Base-by-base conservation (phyloP, 2,113 vertebrate species). In the Engystomops pustulosus region DNA sequence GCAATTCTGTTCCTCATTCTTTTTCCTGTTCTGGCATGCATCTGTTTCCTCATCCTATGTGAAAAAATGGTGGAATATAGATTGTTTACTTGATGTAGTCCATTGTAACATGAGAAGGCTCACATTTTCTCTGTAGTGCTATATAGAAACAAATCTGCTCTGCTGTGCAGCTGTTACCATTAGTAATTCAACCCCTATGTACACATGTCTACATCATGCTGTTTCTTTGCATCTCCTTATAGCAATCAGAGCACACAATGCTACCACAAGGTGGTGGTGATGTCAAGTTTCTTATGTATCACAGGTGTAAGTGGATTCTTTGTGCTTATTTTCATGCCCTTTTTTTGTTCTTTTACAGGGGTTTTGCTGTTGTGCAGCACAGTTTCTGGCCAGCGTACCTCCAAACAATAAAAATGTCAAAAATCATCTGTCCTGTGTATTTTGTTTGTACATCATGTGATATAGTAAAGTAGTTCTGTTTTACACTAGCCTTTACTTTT, bases 341-440 rank as follows among this genome's bases (percentile, higher is more conserved):
- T 62, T 30, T 55, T 60, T 44, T 27, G 20, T 80, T 80, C 25
- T 80, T 23, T 80, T 80, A 12, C 78, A 68, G 78, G 78, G 20
- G 67, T 80, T 38, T 80, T 11, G 27, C 20, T 44, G 6, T 20
- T 20, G 17, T 79, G 45, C 38, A 44, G 17, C 77, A 41, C n/a
- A 20, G 58, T 44, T 45, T 49, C 60, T n/a, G 30, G 38, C 58
- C 60, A 25, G 11, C 55, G 18, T 17, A 41, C 58, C 34, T 58
- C 78, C 27, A 32, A 45, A 67, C n/a, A 67, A 79, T 47, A 79
- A 65, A 79, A 79, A 65, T 17, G 2, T 65, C 4, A 44, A 67
- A 67, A 79, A 32, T 1, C 11, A n/a, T 14, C 27, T 15, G 11
- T 30, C 30, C 38, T 58, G 49, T 58, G 9, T n/a, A 30, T 23